Percentiles rank a stretch among this genome's conserved stretches.
phyloP scores from a whole-genome alignment of 2,113 vertebrate genomes.

The Sapayoa aenigma region DNA sequence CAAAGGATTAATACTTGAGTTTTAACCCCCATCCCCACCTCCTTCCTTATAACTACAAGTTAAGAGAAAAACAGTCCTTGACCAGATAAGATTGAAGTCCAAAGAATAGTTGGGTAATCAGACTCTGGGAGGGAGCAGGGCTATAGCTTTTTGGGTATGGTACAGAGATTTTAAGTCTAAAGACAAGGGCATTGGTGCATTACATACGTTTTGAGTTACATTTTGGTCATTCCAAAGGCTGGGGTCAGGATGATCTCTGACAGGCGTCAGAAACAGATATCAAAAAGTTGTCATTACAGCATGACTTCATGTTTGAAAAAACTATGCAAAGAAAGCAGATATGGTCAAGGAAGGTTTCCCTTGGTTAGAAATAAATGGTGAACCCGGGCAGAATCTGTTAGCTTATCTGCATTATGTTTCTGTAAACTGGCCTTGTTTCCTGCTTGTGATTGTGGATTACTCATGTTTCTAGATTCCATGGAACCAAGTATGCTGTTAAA shows the following conservation, averaged over 20 bases:
- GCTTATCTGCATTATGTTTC: background rate
- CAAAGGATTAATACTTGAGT: background rate
- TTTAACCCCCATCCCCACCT: background rate
- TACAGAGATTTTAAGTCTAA: background rate
- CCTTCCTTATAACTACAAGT: background rate
- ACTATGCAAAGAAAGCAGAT: background rate
- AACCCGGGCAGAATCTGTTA: background rate
- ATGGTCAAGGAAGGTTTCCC: background rate
- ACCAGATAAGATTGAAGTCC: background rate
- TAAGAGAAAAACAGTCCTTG: background rate
- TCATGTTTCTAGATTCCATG: background rate
- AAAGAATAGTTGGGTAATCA: background rate
- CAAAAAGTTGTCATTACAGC: background rate
- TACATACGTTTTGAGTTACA: background rate
- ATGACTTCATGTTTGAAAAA: background rate
- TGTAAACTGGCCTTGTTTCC: conserved; percentile 29
- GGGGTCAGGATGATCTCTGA: background rate
- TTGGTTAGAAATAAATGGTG: background rate
- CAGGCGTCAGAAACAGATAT: background rate
- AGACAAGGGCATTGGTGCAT: background rate
- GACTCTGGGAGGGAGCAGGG: background rate
- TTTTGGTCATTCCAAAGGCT: background rate
- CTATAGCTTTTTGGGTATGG: background rate
- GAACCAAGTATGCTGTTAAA: background rate
- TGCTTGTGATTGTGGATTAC: background rate